These are phyloP conservation scores for Apamea anceps DNA, from an alignment of 2,888 invertebrate genomes.

Conservation along the genomic window DNA sequence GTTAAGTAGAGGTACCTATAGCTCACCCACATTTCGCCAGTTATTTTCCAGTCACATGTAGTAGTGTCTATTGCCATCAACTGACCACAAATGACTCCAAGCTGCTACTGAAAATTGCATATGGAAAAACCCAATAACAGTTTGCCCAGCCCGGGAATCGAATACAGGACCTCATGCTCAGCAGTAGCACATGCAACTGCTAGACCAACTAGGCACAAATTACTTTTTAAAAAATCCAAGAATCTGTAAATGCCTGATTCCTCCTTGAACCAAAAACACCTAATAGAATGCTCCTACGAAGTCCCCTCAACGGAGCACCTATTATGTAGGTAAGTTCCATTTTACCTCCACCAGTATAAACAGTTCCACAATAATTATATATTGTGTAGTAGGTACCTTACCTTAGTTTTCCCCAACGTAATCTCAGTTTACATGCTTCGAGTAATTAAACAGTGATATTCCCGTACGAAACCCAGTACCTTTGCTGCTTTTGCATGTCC, in stretches of 20 bases:
- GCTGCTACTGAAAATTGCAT: neutral
- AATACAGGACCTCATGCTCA: too few species aligned
- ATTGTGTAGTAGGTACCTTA: neutral
- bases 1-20: too few species aligned
- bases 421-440: neutral
- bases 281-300: neutral
- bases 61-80: too few species aligned
- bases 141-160: neutral
- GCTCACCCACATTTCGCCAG: too few species aligned
- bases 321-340: neutral
- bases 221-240: too few species aligned
- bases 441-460: neutral
- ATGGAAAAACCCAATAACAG: neutral
- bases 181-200: too few species aligned
- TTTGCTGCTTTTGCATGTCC: neutral
- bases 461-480: neutral
- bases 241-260: too few species aligned
- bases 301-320: too few species aligned
- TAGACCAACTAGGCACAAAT: neutral
- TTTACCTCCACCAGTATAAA: conserved; percentile 6
- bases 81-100: too few species aligned
- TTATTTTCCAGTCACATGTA: too few species aligned
- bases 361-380: neutral
- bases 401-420: conserved; percentile 5
- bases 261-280: too few species aligned